A percentile compares a stretch with the other conserved stretches of the same genome.
Evolutionary conservation across 2,113 vertebrate species (phyloP).

Genomic region (Tachuris rubrigastra): DNA sequence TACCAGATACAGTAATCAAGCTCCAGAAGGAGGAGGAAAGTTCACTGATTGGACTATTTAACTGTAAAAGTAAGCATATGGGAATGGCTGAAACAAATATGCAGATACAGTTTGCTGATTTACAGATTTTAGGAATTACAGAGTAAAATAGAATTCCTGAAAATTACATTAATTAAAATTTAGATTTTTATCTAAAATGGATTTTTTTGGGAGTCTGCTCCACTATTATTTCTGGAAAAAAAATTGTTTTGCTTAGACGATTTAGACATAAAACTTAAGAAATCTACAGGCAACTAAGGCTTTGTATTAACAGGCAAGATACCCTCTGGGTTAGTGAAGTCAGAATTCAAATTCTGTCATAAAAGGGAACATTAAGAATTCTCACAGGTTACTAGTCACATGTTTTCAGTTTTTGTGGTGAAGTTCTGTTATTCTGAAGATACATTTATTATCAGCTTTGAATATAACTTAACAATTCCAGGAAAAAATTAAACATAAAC

Average conservation of each 20-base stretch:
- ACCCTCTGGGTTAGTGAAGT: not conserved
- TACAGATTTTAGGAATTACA: not conserved
- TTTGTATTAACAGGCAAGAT: not conserved
- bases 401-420: not conserved
- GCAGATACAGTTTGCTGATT: not conserved
- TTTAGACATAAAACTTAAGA: not conserved
- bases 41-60: not conserved
- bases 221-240: not conserved
- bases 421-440: not conserved
- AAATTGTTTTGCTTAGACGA: not conserved
- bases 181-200: not conserved
- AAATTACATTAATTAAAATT: not conserved
- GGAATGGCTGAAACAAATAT: not conserved
- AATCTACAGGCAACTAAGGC: not conserved
- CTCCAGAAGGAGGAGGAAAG: not conserved
- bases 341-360: not conserved
- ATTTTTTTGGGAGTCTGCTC: not conserved
- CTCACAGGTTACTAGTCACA: not conserved
- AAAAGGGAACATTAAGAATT: not conserved
- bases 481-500: not conserved
- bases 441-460: not conserved
- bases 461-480: not conserved
- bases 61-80: not conserved
- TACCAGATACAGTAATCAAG: not conserved
- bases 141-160: not conserved